Base-by-base conservation (phyloP, 2,797 vertebrate species). In the Melanotaenia trifasciata region DNA sequence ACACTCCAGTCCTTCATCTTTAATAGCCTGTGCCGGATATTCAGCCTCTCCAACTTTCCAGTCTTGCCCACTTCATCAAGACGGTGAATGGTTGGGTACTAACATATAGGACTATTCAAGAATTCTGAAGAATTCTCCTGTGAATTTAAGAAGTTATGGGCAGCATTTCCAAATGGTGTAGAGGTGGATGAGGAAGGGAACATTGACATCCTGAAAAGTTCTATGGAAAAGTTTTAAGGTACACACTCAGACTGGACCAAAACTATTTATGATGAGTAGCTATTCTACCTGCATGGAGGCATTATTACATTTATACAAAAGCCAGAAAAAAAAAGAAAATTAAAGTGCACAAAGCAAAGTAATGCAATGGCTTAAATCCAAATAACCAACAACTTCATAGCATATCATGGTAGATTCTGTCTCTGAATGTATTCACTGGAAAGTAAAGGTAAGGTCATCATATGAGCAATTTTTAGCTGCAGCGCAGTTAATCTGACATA, bases 1-100 rank as follows among this genome's bases (percentile, higher is more conserved):
- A 92, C 84, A 84, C 83, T 85, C 74, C 74, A 80, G 76, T 93
- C 59, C 91, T 95, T 93, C 90, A 94, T 95, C 94, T 94, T 95
- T 95, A 94, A 95, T 94, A 92, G 90, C 72, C 87, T 92, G 87
- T 67, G 88, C 82, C 82, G 87, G 86, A 87, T 87, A 84, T 89
- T 86, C 86, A 84, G 85, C 80, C 88, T 85, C 87, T 88, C 86
- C 85, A 87, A 86, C 85, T 82, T 82, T 87, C 85, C 81, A 85
- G 89, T 78, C 85, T 84, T 87, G 86, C 89, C 83, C 81, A 84
- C 90, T 92, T 93, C 89, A 93, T 94, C 90, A 92, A 76, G 81
- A 67, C 70, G 85, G 81, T 74, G 87, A 86, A 85, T 16, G 65
- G 70, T 47, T 75, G 84, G 85, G 86, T 80, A 86, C 88, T 76